Conservation (phyloP, 2,113 vertebrate species). For the Macquaria ambigua region DNA sequence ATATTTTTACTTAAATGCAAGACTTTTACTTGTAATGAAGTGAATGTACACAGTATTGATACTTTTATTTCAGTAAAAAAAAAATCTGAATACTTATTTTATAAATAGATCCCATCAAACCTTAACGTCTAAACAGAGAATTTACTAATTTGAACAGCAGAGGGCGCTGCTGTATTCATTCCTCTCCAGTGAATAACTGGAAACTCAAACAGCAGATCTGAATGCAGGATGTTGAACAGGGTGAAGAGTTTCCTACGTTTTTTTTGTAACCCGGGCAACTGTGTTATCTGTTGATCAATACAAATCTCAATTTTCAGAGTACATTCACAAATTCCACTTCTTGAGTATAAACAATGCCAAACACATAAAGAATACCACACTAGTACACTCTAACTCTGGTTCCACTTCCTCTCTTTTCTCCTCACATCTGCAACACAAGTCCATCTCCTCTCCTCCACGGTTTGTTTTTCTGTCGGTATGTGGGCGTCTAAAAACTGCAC, state of each 20-base stretch:
- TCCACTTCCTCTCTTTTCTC: constrained; percentile 26
- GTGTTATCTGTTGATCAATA: constrained; percentile 15
- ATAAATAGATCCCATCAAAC: not conserved
- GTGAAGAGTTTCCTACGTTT: constrained; percentile 10
- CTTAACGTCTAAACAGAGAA: not conserved
- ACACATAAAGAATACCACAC: constrained; percentile 40
- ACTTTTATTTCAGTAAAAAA: not conserved
- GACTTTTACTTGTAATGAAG: not conserved
- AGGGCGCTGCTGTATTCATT: constrained; percentile 56
- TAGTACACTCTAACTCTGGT: not conserved
- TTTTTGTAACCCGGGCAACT: constrained; percentile 39
- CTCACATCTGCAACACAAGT: constrained; percentile 52
- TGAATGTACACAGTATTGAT: not conserved
- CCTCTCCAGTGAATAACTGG: constrained; percentile 7
- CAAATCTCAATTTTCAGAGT: constrained; percentile 4
- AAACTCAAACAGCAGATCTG: constrained; percentile 27
- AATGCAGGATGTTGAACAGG: constrained; percentile 12
- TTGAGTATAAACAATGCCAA: constrained; percentile 22
- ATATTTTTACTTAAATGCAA: no score
- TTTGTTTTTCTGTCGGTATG: constrained; percentile 66
- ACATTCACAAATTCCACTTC: constrained; percentile 49
- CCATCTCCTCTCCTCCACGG: constrained; percentile 11
- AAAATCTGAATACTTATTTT: not conserved
- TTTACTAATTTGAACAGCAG: constrained; percentile 66
- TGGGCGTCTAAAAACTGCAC: constrained; percentile 47